A percentile compares a stretch with the other conserved stretches of the same genome.
Evolutionary conservation across 2,888 invertebrate genomes (phyloP).

Genomic region (Phortica magna): DNA sequence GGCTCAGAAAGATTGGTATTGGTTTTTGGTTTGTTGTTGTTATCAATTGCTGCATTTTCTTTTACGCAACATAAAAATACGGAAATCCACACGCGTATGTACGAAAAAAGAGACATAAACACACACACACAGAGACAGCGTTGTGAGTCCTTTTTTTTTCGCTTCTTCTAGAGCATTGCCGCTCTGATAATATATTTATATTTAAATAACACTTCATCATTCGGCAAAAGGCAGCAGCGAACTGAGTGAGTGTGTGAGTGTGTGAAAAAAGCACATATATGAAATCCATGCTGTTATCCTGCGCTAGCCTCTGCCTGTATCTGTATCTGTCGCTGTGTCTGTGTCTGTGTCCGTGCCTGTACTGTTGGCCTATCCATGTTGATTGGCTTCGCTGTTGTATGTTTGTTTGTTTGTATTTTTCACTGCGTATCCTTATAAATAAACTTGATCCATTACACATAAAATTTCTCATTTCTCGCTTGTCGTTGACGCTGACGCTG

Average conservation of each 20-base stretch:
- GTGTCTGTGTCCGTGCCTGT: too few species aligned
- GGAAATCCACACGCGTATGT: background rate
- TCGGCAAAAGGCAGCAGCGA: slow-evolving; percentile 43
- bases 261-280: background rate
- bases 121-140: background rate
- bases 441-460: slow-evolving; percentile 68
- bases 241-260: background rate
- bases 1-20: background rate
- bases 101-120: slow-evolving; percentile 8
- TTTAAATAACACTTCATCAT: slow-evolving; percentile 71
- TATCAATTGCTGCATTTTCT: slow-evolving; percentile 55
- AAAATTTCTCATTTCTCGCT: slow-evolving; percentile 17
- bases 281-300: background rate
- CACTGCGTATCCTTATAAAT: slow-evolving; percentile 59
- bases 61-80: slow-evolving; percentile 9
- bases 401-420: slow-evolving; percentile 9
- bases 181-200: slow-evolving; percentile 66
- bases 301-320: background rate
- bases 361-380: background rate
- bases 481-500: background rate
- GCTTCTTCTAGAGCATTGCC: background rate
- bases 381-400: background rate
- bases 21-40: slow-evolving; percentile 46
- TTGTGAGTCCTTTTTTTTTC: background rate
- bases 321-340: too few species aligned